phyloP scores from a whole-genome alignment of 2,113 vertebrate genomes.

The Prunella fulvescens region DNA sequence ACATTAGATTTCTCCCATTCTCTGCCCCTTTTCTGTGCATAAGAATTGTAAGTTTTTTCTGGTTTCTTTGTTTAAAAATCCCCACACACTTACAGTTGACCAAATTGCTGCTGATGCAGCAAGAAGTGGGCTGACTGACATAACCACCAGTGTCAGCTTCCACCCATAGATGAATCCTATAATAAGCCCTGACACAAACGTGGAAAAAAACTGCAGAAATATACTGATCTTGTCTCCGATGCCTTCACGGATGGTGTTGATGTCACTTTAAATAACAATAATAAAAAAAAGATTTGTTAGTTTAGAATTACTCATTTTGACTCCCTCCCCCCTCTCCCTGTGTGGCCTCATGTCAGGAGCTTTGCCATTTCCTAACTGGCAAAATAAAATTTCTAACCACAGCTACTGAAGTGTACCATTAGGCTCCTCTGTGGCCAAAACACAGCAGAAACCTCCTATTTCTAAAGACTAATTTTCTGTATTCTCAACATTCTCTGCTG shows the following conservation, averaged over 20 bases:
- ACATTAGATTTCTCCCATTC: not conserved
- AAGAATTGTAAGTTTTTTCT: not conserved
- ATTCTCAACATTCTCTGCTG: not conserved
- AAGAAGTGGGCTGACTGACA: slow-evolving; percentile 74
- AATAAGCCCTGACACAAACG: slow-evolving; percentile 68
- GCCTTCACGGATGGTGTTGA: slow-evolving; percentile 75
- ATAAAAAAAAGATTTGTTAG: not conserved
- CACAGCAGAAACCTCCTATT: not conserved
- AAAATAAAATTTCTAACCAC: not conserved
- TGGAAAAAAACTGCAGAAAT: slow-evolving; percentile 68
- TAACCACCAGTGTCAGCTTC: slow-evolving; percentile 77
- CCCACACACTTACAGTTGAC: slow-evolving; percentile 66
- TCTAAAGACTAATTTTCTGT: not conserved
- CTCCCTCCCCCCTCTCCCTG: not conserved
- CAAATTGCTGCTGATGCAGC: slow-evolving; percentile 65
- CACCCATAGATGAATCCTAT: slow-evolving; percentile 76
- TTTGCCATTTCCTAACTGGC: not conserved
- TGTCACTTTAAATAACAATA: slow-evolving; percentile 68
- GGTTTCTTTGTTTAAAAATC: not conserved
- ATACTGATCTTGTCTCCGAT: slow-evolving; percentile 76
- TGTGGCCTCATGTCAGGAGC: not conserved
- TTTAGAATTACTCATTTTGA: not conserved
- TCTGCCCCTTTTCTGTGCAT: not conserved
- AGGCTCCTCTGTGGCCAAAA: not conserved
- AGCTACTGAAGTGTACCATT: not conserved